phyloP scores from a whole-genome alignment of 2,888 invertebrate species.

The Andrena marginata region DNA sequence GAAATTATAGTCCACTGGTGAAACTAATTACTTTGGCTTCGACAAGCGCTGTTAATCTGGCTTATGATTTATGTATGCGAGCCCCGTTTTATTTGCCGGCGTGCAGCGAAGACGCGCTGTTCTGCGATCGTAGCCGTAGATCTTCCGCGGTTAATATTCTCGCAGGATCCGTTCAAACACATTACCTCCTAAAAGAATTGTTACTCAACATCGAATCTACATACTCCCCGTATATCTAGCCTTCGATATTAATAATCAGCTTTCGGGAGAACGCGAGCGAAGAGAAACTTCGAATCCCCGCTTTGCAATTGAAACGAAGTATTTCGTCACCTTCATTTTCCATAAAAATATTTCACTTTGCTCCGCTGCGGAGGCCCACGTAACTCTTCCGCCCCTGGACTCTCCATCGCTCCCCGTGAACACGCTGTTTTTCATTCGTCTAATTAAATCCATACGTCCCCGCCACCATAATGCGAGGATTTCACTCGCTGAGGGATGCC shows the following conservation, averaged over 20 bases:
- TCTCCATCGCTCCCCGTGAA: background rate
- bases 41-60: constrained; percentile 22
- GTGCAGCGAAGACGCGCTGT: background rate
- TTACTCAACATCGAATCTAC: no score
- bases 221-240: no score
- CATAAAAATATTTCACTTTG: background rate
- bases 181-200: no score
- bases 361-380: background rate
- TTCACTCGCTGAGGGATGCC: constrained; percentile 7
- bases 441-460: background rate
- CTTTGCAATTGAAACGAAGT: background rate
- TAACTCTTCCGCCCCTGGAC: background rate
- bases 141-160: no score
- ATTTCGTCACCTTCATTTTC: background rate
- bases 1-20: constrained; percentile 31
- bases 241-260: background rate
- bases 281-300: background rate
- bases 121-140: background rate
- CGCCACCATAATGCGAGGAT: constrained; percentile 5
- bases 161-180: no score
- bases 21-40: constrained; percentile 38
- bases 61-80: constrained; percentile 5
- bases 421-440: background rate
- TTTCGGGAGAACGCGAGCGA: background rate
- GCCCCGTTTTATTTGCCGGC: background rate